Evolutionary conservation across 2,888 invertebrate species (phyloP).

Genomic region (Leptarthrus brevirostris): DNA sequence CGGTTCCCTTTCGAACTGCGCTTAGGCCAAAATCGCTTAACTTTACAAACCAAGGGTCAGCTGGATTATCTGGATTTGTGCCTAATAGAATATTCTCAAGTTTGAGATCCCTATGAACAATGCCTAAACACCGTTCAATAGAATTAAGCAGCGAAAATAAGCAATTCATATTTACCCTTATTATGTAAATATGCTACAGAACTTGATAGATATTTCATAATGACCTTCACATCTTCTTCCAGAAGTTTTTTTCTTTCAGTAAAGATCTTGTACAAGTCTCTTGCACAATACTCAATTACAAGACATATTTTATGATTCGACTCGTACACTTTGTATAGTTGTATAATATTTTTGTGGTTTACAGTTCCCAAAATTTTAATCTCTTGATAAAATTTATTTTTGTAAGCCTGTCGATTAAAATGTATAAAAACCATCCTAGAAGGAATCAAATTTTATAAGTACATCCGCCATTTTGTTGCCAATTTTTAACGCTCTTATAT

Average conservation of each 20-base stretch:
- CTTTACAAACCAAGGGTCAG: conserved; percentile 43
- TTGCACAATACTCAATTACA: conserved; percentile 44
- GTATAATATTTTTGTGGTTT: conserved; percentile 41
- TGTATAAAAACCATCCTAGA: neutral
- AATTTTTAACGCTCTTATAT: conserved; percentile 39
- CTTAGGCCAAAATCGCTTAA: conserved; percentile 45
- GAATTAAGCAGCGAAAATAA: too few relatives aligned
- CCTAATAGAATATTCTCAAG: conserved; percentile 46
- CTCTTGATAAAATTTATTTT: conserved; percentile 27
- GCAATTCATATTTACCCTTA: too few relatives aligned
- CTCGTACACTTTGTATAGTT: conserved; percentile 38
- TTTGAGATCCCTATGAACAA: conserved; percentile 49
- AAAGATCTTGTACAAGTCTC: conserved; percentile 20
- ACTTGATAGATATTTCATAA: conserved; percentile 31
- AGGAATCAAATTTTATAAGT: too few relatives aligned
- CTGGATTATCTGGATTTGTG: conserved; percentile 20
- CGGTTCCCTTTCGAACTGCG: conserved; percentile 7
- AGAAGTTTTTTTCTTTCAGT: neutral
- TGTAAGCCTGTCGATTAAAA: neutral
- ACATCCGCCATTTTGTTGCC: neutral
- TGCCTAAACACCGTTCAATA: neutral
- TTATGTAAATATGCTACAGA: conserved; percentile 28
- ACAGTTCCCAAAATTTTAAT: conserved; percentile 24
- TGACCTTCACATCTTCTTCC: neutral
- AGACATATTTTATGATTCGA: conserved; percentile 22